Percentiles rank a stretch among this genome's conserved stretches.
These are phyloP conservation scores for Xylota segnis DNA, from an alignment of 2,888 invertebrate species.

Conservation along the genomic window DNA sequence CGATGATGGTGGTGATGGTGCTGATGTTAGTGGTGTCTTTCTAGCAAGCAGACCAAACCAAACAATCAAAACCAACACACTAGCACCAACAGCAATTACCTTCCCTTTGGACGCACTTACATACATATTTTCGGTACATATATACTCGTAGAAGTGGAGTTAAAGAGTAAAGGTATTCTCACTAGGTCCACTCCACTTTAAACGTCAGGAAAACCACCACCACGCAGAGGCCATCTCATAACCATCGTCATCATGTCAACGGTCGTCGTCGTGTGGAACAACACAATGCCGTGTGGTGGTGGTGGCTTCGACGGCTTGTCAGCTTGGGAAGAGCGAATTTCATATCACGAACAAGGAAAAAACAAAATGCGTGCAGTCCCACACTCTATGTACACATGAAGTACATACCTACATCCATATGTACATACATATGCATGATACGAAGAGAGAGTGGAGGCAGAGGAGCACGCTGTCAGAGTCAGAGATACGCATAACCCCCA, in stretches of 20 bases:
- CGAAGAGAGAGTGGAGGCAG: conserved; percentile 16
- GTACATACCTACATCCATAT: neutral
- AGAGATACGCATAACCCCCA: conserved; percentile 54
- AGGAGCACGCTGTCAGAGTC: conserved; percentile 23
- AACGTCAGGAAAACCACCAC: conserved; percentile 40
- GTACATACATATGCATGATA: conserved; percentile 21
- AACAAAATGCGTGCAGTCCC: conserved; percentile 58
- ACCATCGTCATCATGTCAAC: conserved; percentile 52
- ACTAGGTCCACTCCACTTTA: conserved; percentile 2
- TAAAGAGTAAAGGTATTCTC: conserved; percentile 47
- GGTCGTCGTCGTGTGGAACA: conserved; percentile 33
- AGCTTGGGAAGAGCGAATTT: conserved; percentile 42
- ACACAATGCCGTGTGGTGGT: conserved; percentile 20
- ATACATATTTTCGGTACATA: neutral
- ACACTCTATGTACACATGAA: conserved; percentile 21
- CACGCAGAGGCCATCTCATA: conserved; percentile 39
- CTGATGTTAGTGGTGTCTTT: conserved; percentile 36
- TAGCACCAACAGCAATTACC: conserved; percentile 52
- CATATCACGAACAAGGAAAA: conserved; percentile 12
- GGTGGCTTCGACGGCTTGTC: neutral
- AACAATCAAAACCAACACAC: conserved; percentile 56
- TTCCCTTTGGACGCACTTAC: conserved; percentile 56
- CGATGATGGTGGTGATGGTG: conserved; percentile 18
- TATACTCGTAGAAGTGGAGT: conserved; percentile 4
- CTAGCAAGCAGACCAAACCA: conserved; percentile 44